These are phyloP conservation scores for Tringa solitaria DNA, from an alignment of 2,113 vertebrate genomes.

Conservation along the genomic window DNA sequence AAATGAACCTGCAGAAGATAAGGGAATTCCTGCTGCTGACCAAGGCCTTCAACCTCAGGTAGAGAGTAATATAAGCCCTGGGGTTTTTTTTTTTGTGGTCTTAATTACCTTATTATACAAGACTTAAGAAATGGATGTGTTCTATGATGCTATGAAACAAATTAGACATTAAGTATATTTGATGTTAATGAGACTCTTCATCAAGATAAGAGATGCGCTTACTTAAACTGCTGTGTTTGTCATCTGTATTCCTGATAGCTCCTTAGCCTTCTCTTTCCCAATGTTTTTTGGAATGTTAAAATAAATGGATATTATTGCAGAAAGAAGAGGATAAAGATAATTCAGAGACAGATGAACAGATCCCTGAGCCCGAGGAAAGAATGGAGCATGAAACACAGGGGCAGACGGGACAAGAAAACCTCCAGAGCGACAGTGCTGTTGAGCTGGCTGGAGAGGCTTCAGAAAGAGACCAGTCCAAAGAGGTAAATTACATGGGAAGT, in stretches of 20 bases:
- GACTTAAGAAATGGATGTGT: neutral
- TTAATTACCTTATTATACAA: neutral
- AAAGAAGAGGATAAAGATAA: conserved; percentile 72
- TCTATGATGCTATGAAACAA: neutral
- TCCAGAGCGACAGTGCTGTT: conserved; percentile 88
- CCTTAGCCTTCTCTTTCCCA: neutral
- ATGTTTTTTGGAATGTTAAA: neutral
- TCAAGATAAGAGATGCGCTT: neutral
- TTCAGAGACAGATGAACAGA: conserved; percentile 70
- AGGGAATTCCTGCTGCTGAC: conserved; percentile 56
- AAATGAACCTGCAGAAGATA: conserved; percentile 57
- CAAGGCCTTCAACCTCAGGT: conserved; percentile 85
- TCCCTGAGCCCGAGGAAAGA: conserved; percentile 79
- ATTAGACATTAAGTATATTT: neutral
- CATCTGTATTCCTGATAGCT: neutral
- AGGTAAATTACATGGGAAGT: conserved; percentile 72
- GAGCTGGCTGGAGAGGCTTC: conserved; percentile 89
- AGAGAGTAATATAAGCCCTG: neutral
- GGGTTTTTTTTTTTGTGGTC: no score
- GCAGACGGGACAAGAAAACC: conserved; percentile 85
- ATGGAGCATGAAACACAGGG: conserved; percentile 83
- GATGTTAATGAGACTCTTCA: neutral
- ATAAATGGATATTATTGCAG: conserved; percentile 36
- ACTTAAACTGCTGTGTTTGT: neutral
- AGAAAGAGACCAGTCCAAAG: conserved; percentile 87